phyloP scores from a whole-genome alignment of 2,888 invertebrate species.

The Phyto melanocephala region DNA sequence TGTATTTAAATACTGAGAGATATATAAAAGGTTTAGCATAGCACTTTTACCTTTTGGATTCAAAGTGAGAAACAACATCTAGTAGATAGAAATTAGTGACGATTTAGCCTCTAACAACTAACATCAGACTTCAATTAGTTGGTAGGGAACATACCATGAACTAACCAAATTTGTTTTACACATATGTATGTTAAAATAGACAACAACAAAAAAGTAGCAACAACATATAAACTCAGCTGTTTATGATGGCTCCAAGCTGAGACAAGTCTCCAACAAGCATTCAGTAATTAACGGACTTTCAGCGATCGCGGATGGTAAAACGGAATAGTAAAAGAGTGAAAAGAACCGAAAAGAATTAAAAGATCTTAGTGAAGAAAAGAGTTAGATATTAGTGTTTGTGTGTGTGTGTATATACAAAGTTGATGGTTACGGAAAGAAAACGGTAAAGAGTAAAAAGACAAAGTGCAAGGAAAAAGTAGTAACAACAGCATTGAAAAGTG shows the following conservation, averaged over 20 bases:
- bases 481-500: background rate
- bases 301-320: conserved; percentile 70
- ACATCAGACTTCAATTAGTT: too few species aligned
- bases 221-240: conserved; percentile 52
- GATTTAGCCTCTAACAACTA: too few species aligned
- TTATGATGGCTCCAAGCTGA: conserved; percentile 50
- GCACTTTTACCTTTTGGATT: too few species aligned
- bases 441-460: conserved; percentile 43
- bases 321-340: conserved; percentile 21
- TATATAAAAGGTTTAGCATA: too few species aligned
- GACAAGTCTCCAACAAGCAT: conserved; percentile 60
- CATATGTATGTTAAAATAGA: conserved; percentile 11
- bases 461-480: background rate
- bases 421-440: conserved; percentile 51
- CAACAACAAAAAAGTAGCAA: background rate
- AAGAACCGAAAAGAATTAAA: conserved; percentile 6
- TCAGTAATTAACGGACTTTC: conserved; percentile 75
- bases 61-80: too few species aligned
- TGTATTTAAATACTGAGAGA: too few species aligned
- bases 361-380: conserved; percentile 16
- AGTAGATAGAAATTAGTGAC: too few species aligned
- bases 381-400: background rate
- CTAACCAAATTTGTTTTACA: conserved; percentile 40
- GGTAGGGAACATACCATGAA: conserved; percentile 14
- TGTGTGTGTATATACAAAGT: conserved; percentile 23